Evolutionary conservation across 2,113 vertebrate genomes (phyloP).

Genomic region (Grallaria varia): DNA sequence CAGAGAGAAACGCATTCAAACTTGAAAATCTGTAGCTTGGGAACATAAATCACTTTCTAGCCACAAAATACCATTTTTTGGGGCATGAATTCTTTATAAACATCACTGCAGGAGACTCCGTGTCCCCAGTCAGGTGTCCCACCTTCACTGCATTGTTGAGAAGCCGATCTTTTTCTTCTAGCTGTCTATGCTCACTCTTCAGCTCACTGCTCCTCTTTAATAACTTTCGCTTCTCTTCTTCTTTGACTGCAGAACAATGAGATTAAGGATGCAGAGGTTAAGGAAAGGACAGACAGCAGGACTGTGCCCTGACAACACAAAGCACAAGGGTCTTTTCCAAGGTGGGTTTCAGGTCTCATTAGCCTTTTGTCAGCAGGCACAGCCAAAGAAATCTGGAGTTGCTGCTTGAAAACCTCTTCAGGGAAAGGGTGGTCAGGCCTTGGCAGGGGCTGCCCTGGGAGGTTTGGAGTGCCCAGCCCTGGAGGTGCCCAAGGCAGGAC

Average conservation of each 20-base stretch:
- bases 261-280: neutral
- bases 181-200: constrained; percentile 84
- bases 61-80: neutral
- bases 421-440: rapidly evolving
- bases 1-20: neutral
- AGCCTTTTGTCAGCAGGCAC: neutral
- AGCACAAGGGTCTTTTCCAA: neutral
- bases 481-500: neutral
- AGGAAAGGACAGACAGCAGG: neutral
- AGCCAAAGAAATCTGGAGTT: neutral
- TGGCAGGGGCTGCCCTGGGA: neutral
- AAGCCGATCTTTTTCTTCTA: constrained; percentile 87
- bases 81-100: neutral
- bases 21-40: neutral
- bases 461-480: neutral
- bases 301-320: neutral
- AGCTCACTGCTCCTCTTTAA: constrained; percentile 86
- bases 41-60: neutral
- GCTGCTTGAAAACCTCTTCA: neutral
- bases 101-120: neutral
- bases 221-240: constrained; percentile 92
- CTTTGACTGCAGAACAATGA: constrained; percentile 80
- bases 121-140: neutral
- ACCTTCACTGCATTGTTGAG: constrained; percentile 86
- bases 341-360: neutral